Conservation (phyloP, 1,140 invertebrate genomes). For the Lepidurus arcticus region DNA sequence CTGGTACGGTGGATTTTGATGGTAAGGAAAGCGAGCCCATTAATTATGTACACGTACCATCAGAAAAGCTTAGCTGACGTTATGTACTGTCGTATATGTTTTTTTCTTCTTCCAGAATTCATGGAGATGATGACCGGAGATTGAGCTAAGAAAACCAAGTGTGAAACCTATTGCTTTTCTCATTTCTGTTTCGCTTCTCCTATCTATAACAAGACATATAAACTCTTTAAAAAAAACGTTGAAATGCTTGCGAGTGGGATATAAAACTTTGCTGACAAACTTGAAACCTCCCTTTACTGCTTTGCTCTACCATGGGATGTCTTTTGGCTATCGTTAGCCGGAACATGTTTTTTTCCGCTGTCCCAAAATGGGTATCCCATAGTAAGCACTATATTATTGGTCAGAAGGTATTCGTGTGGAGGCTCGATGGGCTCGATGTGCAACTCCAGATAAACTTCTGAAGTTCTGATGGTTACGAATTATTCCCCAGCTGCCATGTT, state of each 20-base stretch:
- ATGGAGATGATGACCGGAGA: conserved; percentile 49
- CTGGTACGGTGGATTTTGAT: conserved; percentile 78
- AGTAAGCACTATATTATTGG: neutral
- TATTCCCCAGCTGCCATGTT: neutral
- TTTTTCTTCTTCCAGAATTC: conserved; percentile 42
- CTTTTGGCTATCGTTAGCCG: neutral
- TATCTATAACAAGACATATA: neutral
- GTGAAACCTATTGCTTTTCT: neutral
- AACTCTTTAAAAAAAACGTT: neutral
- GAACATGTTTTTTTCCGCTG: neutral
- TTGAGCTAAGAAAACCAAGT: conserved; percentile 42
- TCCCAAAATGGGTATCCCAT: neutral
- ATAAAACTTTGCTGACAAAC: conserved; percentile 1
- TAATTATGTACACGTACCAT: conserved; percentile 1
- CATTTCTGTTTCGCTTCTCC: neutral
- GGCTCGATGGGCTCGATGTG: neutral
- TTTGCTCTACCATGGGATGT: neutral
- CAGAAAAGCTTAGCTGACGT: neutral
- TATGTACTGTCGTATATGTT: neutral
- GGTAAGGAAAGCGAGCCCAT: conserved; percentile 48
- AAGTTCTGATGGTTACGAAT: neutral
- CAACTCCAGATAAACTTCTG: neutral
- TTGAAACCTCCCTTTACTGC: neutral
- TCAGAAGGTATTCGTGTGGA: neutral
- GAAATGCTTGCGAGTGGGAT: neutral